These are phyloP conservation scores for Mamestra brassicae DNA, from an alignment of 2,888 invertebrate species.

Conservation along the genomic window DNA sequence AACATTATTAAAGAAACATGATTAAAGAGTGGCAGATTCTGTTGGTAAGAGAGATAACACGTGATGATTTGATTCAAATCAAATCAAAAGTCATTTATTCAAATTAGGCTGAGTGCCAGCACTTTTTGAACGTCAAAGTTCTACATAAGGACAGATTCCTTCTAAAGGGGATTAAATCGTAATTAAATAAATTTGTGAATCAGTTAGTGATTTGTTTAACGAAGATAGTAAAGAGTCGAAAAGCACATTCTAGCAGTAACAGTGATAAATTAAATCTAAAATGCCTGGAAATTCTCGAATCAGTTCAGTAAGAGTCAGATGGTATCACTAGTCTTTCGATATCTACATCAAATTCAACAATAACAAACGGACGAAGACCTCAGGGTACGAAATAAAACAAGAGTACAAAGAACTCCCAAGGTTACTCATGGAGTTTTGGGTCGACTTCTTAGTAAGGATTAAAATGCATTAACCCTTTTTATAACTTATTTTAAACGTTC, in stretches of 20 bases:
- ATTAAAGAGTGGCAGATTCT: not conserved
- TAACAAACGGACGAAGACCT: constrained; percentile 42
- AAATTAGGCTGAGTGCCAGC: too few species aligned
- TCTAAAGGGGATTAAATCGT: too few species aligned
- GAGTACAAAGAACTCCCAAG: constrained; percentile 45
- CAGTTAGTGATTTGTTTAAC: not conserved
- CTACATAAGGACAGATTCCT: too few species aligned
- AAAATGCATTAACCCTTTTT: constrained; percentile 49
- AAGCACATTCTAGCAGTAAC: not conserved
- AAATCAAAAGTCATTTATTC: not conserved
- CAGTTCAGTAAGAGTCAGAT: not conserved
- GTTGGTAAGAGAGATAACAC: not conserved
- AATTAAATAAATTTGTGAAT: too few species aligned
- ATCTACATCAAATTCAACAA: constrained; percentile 35
- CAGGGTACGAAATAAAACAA: constrained; percentile 37
- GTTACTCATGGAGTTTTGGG: constrained; percentile 37
- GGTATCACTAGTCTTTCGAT: constrained; percentile 28
- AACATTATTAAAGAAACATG: not conserved
- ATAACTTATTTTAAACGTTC: constrained; percentile 32
- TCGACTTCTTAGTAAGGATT: constrained; percentile 35
- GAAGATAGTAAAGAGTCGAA: not conserved
- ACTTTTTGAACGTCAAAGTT: too few species aligned
- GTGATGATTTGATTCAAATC: not conserved
- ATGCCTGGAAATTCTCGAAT: not conserved
- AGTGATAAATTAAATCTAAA: too few species aligned